Evolutionary conservation across 2,113 vertebrate genomes (phyloP).

Genomic region (Platanista minor): DNA sequence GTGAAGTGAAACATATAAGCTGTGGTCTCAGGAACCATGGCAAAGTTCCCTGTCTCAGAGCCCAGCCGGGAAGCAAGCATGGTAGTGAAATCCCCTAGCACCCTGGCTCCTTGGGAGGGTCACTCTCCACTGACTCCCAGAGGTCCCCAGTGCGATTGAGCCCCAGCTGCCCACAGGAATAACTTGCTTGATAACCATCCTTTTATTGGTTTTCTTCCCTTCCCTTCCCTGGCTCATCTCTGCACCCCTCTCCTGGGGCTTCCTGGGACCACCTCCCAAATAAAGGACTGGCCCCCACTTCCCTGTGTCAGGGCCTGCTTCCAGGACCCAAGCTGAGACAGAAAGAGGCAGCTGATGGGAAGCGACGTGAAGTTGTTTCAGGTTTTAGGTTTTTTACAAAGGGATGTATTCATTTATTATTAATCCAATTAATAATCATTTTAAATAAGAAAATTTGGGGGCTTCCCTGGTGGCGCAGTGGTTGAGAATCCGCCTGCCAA

Average conservation of each 20-base stretch:
- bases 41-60: background rate
- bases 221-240: background rate
- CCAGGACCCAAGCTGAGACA: background rate
- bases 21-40: background rate
- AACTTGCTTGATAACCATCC: background rate
- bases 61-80: background rate
- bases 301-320: background rate
- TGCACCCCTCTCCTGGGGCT: background rate
- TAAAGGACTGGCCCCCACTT: background rate
- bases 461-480: too few species aligned
- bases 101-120: background rate
- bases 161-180: background rate
- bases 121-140: background rate
- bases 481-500: too few species aligned
- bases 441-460: slow-evolving; percentile 35
- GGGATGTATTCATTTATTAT: slow-evolving; percentile 15
- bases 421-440: slow-evolving; percentile 55
- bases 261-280: background rate
- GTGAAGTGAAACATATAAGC: background rate
- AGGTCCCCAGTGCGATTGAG: background rate
- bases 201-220: background rate
- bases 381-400: background rate
- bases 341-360: background rate
- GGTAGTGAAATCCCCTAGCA: background rate
- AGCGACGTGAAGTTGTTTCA: background rate